Percentiles rank a stretch among this genome's conserved stretches.
These are phyloP conservation scores for Lacerta bilineata DNA, from an alignment of 2,797 vertebrate genomes.

Conservation along the genomic window DNA sequence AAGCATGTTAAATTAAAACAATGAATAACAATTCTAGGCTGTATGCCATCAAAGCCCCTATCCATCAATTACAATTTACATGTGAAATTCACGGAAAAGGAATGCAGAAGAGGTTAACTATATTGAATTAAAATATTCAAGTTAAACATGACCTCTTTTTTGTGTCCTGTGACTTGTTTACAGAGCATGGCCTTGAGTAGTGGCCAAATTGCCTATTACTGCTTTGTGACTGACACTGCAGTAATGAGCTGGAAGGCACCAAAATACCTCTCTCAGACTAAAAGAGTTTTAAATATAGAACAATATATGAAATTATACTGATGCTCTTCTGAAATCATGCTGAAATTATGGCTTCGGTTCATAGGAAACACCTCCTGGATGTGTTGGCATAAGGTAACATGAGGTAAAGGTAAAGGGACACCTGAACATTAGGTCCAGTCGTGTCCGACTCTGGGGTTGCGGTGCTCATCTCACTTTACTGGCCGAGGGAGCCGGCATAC, in stretches of 20 bases:
- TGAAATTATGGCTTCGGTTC: conserved; percentile 41
- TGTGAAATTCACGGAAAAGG: too few species aligned
- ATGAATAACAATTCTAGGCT: background rate
- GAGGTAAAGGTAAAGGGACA: too few species aligned
- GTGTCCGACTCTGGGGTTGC: too few species aligned
- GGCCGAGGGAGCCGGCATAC: too few species aligned
- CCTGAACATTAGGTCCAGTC: too few species aligned
- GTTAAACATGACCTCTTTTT: background rate
- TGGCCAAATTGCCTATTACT: background rate
- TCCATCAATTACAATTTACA: background rate
- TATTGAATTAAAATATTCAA: background rate
- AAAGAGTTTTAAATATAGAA: conserved; percentile 11
- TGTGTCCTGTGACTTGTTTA: background rate
- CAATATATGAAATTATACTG: background rate
- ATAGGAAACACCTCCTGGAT: background rate
- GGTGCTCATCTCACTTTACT: too few species aligned
- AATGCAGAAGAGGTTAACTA: background rate
- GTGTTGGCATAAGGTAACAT: too few species aligned
- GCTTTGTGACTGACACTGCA: background rate
- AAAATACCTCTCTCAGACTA: background rate
- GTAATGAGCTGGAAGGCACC: background rate
- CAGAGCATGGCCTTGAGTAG: background rate
- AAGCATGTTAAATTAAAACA: background rate
- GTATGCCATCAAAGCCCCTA: background rate
- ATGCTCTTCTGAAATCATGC: conserved; percentile 32